A percentile compares a stretch with the other conserved stretches of the same genome.
These are phyloP conservation scores for Drosophila yooni DNA, from an alignment of 2,888 invertebrate species.

Conservation along the genomic window DNA sequence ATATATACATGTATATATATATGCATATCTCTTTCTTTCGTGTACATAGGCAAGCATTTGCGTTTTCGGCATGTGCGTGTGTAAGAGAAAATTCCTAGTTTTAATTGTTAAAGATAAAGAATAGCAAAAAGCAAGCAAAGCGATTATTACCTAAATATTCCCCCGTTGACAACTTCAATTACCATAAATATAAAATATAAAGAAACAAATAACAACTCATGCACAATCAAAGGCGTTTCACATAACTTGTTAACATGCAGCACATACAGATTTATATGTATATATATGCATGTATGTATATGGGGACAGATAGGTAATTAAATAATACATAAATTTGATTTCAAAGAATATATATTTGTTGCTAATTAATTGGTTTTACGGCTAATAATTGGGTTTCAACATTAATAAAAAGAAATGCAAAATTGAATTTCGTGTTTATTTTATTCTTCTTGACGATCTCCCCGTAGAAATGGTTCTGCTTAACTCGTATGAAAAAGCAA, in stretches of 20 bases:
- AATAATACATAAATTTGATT: slow-evolving; percentile 9
- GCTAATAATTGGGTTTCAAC: not conserved
- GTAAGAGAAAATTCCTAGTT: slow-evolving; percentile 57
- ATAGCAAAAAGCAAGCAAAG: slow-evolving; percentile 20
- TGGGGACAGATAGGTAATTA: slow-evolving; percentile 4
- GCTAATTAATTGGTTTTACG: not conserved
- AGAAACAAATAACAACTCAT: slow-evolving; percentile 30
- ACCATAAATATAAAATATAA: slow-evolving; percentile 34
- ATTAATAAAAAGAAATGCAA: not conserved
- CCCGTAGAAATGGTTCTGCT: not conserved
- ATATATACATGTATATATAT: slow-evolving; percentile 9
- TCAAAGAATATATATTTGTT: not conserved
- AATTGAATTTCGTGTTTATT: not conserved
- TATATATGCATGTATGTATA: not conserved
- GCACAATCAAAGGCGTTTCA: slow-evolving; percentile 20
- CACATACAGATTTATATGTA: not conserved
- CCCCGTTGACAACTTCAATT: slow-evolving; percentile 62
- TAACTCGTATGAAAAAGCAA: not conserved
- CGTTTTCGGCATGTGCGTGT: slow-evolving; percentile 47
- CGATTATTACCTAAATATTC: slow-evolving; percentile 32
- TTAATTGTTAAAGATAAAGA: slow-evolving; percentile 73
- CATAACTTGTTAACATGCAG: slow-evolving; percentile 1
- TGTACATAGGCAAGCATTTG: slow-evolving; percentile 68
- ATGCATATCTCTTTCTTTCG: slow-evolving; percentile 16
- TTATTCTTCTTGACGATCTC: not conserved